phyloP scores from a whole-genome alignment of 2,797 vertebrate species.

The Sebastes iracundus region DNA sequence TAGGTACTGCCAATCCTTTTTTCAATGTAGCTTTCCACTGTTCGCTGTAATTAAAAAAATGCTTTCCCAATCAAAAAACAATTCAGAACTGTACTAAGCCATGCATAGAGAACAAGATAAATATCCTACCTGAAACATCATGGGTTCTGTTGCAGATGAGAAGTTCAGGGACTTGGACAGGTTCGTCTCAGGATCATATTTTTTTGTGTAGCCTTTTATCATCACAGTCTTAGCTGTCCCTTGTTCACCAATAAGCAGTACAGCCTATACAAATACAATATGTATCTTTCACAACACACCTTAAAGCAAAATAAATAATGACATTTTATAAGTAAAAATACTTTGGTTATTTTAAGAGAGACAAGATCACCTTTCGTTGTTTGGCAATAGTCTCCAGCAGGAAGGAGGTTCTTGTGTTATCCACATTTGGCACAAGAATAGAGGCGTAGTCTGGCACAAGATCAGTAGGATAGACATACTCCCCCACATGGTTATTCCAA shows the following conservation, averaged over 20 bases:
- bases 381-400: conserved; percentile 85
- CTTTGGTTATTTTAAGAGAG: neutral
- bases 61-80: neutral
- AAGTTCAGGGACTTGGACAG: conserved; percentile 88
- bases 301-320: neutral
- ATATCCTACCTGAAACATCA: conserved; percentile 89
- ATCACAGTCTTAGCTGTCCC: conserved; percentile 92
- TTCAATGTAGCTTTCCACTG: conserved; percentile 89
- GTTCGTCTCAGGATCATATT: conserved; percentile 88
- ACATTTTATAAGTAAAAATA: neutral
- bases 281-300: neutral
- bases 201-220: conserved; percentile 87
- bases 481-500: conserved; percentile 83
- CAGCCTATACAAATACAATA: conserved; percentile 78
- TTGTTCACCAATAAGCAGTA: conserved; percentile 91
- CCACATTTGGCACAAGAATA: conserved; percentile 91
- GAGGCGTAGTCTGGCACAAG: conserved; percentile 84
- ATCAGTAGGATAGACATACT: conserved; percentile 84
- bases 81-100: neutral
- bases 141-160: conserved; percentile 89
- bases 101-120: neutral
- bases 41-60: conserved; percentile 71
- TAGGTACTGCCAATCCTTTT: conserved; percentile 89
- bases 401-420: conserved; percentile 89
- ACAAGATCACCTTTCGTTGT: conserved; percentile 59